A percentile compares a stretch with the other conserved stretches of the same genome.
phyloP scores from a whole-genome alignment of 2,888 invertebrate genomes.

The Chymomyza amoena region DNA sequence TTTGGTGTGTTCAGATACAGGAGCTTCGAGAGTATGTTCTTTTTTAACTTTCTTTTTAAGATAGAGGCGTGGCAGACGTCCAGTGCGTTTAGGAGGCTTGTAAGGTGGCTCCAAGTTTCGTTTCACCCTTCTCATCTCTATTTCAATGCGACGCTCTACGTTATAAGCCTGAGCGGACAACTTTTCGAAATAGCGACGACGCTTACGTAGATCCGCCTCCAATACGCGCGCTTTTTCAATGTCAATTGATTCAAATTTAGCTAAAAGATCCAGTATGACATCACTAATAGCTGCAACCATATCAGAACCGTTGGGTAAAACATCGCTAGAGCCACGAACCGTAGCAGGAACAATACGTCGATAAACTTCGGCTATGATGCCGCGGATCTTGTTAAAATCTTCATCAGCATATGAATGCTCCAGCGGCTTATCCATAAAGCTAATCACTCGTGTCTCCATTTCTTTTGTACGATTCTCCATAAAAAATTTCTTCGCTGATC shows the following conservation, averaged over 20 bases:
- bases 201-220: slow-evolving; percentile 65
- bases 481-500: slow-evolving; percentile 74
- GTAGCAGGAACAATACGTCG: slow-evolving; percentile 67
- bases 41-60: slow-evolving; percentile 51
- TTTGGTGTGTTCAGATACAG: slow-evolving; percentile 66
- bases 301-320: slow-evolving; percentile 59
- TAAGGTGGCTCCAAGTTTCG: slow-evolving; percentile 74
- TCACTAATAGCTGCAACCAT: slow-evolving; percentile 74
- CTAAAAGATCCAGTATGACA: slow-evolving; percentile 62
- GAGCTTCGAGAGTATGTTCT: background rate
- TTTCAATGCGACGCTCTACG: slow-evolving; percentile 73
- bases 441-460: slow-evolving; percentile 55
- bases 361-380: slow-evolving; percentile 71
- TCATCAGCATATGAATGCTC: slow-evolving; percentile 60
- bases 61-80: slow-evolving; percentile 62
- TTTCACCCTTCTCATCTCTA: slow-evolving; percentile 73
- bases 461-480: slow-evolving; percentile 71
- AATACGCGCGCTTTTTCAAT: slow-evolving; percentile 42
- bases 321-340: slow-evolving; percentile 63
- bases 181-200: slow-evolving; percentile 57
- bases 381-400: slow-evolving; percentile 57
- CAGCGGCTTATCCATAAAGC: slow-evolving; percentile 62
- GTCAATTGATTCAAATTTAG: slow-evolving; percentile 73
- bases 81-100: slow-evolving; percentile 57
- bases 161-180: slow-evolving; percentile 72